Evolutionary conservation across 2,888 invertebrate genomes (phyloP).

Genomic region (Quadroppia sp.): DNA sequence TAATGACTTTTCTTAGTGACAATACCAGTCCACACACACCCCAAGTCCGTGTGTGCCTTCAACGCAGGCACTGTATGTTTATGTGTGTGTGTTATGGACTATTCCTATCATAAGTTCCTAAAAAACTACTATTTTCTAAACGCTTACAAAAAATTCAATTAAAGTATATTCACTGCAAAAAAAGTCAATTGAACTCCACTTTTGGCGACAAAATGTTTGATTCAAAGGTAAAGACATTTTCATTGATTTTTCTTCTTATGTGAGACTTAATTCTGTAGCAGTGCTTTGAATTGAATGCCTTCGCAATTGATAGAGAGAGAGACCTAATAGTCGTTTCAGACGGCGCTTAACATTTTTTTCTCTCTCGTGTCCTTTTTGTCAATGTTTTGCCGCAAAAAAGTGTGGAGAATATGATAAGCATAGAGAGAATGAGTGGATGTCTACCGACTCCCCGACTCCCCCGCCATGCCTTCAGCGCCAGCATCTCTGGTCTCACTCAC

Average conservation of each 20-base stretch:
- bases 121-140: constrained; percentile 15
- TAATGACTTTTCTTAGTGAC: constrained; percentile 2
- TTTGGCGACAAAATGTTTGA: not conserved
- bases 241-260: not conserved
- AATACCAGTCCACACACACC: not conserved
- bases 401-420: not conserved
- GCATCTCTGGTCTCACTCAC: constrained; percentile 7
- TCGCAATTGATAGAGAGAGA: not conserved
- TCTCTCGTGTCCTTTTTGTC: not conserved
- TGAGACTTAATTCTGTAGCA: not conserved
- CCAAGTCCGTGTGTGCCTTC: too few relatives aligned
- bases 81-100: too few relatives aligned
- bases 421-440: not conserved
- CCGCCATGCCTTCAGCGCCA: not conserved
- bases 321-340: not conserved
- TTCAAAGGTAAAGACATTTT: not conserved
- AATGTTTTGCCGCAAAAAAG: not conserved
- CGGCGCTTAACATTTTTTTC: not conserved
- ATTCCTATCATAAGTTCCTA: constrained; percentile 28
- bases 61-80: too few relatives aligned
- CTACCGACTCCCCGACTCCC: not conserved
- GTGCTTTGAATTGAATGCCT: not conserved
- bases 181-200: constrained; percentile 1
- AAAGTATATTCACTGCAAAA: not conserved
- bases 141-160: not conserved